Conservation (phyloP, 2,888 invertebrate species). For the Psylliodes chrysocephalus region DNA sequence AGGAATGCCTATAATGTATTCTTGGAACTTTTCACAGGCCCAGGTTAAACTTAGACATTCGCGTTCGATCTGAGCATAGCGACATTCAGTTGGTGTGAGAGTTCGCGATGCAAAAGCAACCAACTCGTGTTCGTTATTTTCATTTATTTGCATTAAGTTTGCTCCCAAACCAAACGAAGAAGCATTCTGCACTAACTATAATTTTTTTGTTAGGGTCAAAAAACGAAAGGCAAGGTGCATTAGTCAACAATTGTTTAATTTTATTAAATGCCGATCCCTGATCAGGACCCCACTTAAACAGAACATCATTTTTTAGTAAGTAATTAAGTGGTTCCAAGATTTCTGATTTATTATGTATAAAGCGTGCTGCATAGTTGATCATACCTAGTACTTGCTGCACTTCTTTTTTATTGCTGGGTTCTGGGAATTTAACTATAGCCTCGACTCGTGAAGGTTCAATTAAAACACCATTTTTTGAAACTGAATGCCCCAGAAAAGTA, state of each 20-base stretch:
- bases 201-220: slow-evolving; percentile 1
- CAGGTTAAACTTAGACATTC: too few species aligned
- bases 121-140: too few species aligned
- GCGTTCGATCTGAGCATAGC: too few species aligned
- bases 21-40: too few species aligned
- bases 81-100: slow-evolving; percentile 5
- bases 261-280: too few species aligned
- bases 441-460: slow-evolving; percentile 41
- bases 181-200: slow-evolving; percentile 21
- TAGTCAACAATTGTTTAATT: too few species aligned
- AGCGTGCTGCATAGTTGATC: slow-evolving; percentile 27
- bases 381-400: slow-evolving; percentile 28
- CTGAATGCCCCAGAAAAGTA: slow-evolving; percentile 45
- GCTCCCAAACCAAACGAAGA: slow-evolving; percentile 27
- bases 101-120: slow-evolving; percentile 28
- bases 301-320: too few species aligned
- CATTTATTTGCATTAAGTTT: slow-evolving; percentile 15
- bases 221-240: too few species aligned
- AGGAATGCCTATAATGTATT: too few species aligned
- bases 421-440: slow-evolving; percentile 42
- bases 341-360: neutral
- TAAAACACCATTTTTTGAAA: slow-evolving; percentile 43
- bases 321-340: slow-evolving; percentile 18
- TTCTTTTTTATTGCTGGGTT: slow-evolving; percentile 37
- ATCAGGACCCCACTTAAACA: too few species aligned